Evolutionary conservation across 2,888 invertebrate species (phyloP), one percentile per base, ranked within the genome.

Genomic region (Drosophila ochracea): DNA sequence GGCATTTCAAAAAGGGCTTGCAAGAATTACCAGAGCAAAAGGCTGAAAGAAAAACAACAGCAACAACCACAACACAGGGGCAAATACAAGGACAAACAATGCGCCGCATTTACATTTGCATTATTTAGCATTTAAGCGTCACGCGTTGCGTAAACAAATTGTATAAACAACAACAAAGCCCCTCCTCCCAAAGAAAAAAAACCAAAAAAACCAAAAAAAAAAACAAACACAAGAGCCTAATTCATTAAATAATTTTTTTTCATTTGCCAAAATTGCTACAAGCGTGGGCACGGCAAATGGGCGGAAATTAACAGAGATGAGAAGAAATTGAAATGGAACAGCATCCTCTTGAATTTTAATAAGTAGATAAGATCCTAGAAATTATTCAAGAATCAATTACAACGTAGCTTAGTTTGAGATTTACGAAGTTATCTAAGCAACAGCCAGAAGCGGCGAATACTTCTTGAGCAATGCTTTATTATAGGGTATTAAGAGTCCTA

Each of bases 101-200:
- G 76, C 69, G 74, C 59, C 81, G 83, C 84, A 84, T 86, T 85
- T 89, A 73, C 89, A 90, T 88, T 88, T 88, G 91, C 87, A 90
- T 90, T 88, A 84, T 89, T 87, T 87, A 87, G 84, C 88, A 91
- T 89, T 90, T 89, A 88, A 90, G 84, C 90, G 85, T 89, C 84
- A 80, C 84, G 91, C 89, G 87, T 84, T 90, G 85, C 89, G 89
- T 86, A 89, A 87, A 90, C 90, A 90, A 90, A 88, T 87, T 90
- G 83, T 85, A 73, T 76, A 88, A 86, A 83, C 76, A 86, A 66
- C 50, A 66, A 78, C 43, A 69, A 65, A 67, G 16, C 10, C 28
- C 28, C 52, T 25, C 21, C 4, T 4, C 13, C 13, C 35, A 49
- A 10, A 28, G 31, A 31, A 31, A 31, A 31, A 2, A 31, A 9